Conservation (phyloP, 2,888 invertebrate species). For the Tetranychus truncatus region DNA sequence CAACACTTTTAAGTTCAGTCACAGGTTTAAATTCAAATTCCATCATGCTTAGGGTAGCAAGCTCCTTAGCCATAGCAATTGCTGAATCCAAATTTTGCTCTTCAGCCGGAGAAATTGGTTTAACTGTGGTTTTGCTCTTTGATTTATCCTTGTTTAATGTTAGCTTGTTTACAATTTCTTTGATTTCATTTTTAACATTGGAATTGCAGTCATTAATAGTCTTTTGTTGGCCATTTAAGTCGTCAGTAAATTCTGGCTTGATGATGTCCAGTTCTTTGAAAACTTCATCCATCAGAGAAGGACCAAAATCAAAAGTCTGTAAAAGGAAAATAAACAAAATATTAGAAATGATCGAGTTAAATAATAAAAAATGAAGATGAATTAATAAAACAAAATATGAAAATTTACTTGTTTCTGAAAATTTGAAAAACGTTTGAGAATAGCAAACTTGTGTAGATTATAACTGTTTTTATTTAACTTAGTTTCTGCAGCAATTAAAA, state of each 20-base stretch:
- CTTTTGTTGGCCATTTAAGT: constrained; percentile 28
- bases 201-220: constrained; percentile 31
- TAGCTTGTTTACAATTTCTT: constrained; percentile 37
- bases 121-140: constrained; percentile 47
- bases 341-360: too few species aligned
- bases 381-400: too few species aligned
- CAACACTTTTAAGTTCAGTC: constrained; percentile 20
- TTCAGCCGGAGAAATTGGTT: constrained; percentile 81
- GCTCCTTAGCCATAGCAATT: constrained; percentile 76
- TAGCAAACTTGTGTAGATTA: too few species aligned
- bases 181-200: constrained; percentile 50
- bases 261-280: constrained; percentile 42
- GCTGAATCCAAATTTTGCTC: constrained; percentile 76
- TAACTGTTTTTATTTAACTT: too few species aligned
- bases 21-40: constrained; percentile 22
- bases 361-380: too few species aligned
- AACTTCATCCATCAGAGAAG: constrained; percentile 73
- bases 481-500: too few species aligned
- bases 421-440: too few species aligned
- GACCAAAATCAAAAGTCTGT: constrained; percentile 41
- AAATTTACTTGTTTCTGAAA: too few species aligned
- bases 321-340: too few species aligned
- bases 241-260: constrained; percentile 25
- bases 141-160: constrained; percentile 20
- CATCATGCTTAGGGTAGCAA: constrained; percentile 44